These are phyloP conservation scores for Euglossa dilemma DNA, from an alignment of 1,140 invertebrate species.

Conservation along the genomic window DNA sequence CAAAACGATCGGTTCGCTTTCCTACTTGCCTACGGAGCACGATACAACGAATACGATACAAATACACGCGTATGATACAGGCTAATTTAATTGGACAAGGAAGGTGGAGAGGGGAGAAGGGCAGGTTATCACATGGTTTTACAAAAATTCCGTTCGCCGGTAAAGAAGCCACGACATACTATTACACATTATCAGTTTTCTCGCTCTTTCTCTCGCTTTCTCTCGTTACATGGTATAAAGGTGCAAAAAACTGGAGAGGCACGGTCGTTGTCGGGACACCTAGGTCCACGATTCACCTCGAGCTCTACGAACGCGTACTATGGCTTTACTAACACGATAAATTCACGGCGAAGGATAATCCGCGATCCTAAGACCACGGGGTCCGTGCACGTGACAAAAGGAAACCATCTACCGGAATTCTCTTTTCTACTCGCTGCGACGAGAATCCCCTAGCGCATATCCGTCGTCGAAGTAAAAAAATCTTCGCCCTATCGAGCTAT, in stretches of 20 bases:
- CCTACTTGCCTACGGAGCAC: neutral
- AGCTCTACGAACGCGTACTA: slow-evolving; percentile 22
- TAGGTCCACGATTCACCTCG: slow-evolving; percentile 36
- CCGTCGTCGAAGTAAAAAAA: neutral
- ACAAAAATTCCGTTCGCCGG: slow-evolving; percentile 32
- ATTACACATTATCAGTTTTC: neutral
- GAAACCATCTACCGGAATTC: neutral
- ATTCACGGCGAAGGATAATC: neutral
- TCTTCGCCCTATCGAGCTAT: too few relatives aligned
- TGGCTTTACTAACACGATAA: slow-evolving; percentile 14
- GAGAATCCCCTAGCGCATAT: neutral
- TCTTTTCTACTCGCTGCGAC: neutral
- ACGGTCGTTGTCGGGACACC: slow-evolving; percentile 49
- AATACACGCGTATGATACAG: neutral
- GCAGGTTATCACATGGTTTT: slow-evolving; percentile 42
- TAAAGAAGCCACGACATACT: slow-evolving; percentile 4
- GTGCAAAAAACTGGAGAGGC: slow-evolving; percentile 65
- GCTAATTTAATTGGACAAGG: neutral
- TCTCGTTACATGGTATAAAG: slow-evolving; percentile 61
- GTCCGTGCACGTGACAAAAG: neutral
- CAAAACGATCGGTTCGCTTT: slow-evolving; percentile 33
- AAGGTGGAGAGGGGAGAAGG: neutral
- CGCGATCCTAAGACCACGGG: neutral
- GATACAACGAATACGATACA: slow-evolving; percentile 23
- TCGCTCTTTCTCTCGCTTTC: neutral